Base-by-base conservation (phyloP, 2,888 invertebrate species). In the Eupithecia vulgata region DNA sequence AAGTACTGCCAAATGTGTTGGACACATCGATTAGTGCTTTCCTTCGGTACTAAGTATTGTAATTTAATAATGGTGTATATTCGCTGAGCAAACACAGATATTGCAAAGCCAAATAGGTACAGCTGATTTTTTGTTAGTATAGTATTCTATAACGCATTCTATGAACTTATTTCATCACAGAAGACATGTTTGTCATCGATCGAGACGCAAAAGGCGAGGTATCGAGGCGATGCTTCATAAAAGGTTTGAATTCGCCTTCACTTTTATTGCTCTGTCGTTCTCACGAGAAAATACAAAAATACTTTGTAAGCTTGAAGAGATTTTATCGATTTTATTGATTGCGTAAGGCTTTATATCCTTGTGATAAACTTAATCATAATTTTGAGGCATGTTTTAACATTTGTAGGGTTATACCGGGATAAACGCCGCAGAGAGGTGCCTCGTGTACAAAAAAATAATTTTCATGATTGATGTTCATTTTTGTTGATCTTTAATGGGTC, bases 51-150 rank as follows among this genome's bases (percentile, higher is more conserved):
- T 89, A 90, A n/a, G 17, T 48, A 45, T 89, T 87, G 86, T 85
- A 84, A 85, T 85, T 87, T 87, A 88, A 90, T 91, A 90, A 90
- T 87, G 86, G 87, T 83, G 86, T 86, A 88, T 85, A 87, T 89
- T 90, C 83, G 84, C 82, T 76, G 81, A 77, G 81, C 84, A 84
- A 83, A 80, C 89, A 21, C 89, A 70, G 85, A 90, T 90, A 92
- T 83, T 91, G 91, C 70, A 75, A 84, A 74, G 87, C 82, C 81
- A 80, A 84, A 67, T 83, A 85, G 81, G 6, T 35, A 17, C 15
- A 84, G 82, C 82, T 81, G 68, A 79, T 83, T 90, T 92, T 90
- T 91, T 90, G 80, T 80, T 62, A 64, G 74, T 80, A 84, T 84
- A 88, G 30, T 88, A 87, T 86, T 81, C 83, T 83, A 81, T 83